Evolutionary conservation across 1,140 invertebrate genomes (phyloP).

Genomic region (Paramacrobiotus metropolitanus): DNA sequence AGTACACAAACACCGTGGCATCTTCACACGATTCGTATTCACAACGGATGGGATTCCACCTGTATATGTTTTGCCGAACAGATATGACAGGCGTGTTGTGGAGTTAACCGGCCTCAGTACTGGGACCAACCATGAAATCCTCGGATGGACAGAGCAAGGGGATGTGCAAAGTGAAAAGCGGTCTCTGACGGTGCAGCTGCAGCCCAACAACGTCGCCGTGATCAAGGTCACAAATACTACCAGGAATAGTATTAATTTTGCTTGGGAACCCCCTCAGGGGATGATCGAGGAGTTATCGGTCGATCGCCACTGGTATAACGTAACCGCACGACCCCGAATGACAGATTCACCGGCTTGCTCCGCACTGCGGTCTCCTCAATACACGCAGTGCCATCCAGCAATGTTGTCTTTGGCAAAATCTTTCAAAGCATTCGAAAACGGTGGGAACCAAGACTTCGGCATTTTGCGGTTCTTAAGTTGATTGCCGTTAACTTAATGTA

Average conservation of each 20-base stretch:
- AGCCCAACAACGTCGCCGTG: constrained; percentile 55
- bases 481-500: no score
- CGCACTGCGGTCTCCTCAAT: no score
- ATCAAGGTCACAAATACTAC: constrained; percentile 51
- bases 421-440: not conserved
- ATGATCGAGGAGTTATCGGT: constrained; percentile 66
- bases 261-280: constrained; percentile 53
- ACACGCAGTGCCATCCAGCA: constrained; percentile 1
- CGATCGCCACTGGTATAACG: no score
- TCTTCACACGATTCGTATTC: not conserved
- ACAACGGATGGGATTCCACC: not conserved
- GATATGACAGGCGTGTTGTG: not conserved
- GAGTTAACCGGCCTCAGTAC: not conserved
- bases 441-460: no score
- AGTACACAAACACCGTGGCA: not conserved
- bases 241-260: constrained; percentile 49
- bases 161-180: not conserved
- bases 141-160: not conserved
- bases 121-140: not conserved
- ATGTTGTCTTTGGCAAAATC: not conserved
- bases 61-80: not conserved
- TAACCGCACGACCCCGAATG: no score
- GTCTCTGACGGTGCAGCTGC: not conserved
- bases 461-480: no score
- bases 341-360: no score